A percentile compares a stretch with the other conserved stretches of the same genome.
phyloP scores from a whole-genome alignment of 2,113 vertebrate species.

The Sebastes fasciatus region DNA sequence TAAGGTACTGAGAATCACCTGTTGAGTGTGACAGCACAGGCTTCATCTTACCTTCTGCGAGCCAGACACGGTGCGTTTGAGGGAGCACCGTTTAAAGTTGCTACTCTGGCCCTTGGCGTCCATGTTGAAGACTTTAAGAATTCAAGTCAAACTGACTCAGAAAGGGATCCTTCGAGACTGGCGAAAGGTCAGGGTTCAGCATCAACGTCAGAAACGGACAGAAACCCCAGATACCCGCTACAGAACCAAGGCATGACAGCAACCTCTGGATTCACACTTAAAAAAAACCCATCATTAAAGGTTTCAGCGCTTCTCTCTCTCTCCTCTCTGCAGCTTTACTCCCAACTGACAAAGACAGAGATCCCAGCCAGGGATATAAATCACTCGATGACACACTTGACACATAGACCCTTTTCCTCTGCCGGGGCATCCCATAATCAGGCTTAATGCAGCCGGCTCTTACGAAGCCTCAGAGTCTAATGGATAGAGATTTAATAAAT shows the following conservation, averaged over 20 bases:
- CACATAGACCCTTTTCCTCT: constrained; percentile 82
- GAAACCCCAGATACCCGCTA: constrained; percentile 12
- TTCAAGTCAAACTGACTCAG: constrained; percentile 31
- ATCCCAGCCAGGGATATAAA: constrained; percentile 76
- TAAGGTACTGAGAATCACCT: neutral
- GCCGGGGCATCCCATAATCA: constrained; percentile 89
- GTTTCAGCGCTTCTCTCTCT: constrained; percentile 34
- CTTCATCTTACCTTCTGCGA: constrained; percentile 93
- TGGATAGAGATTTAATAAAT: constrained; percentile 99
- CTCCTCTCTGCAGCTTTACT: constrained; percentile 58
- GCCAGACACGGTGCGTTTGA: constrained; percentile 91
- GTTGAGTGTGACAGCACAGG: constrained; percentile 19
- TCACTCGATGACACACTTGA: constrained; percentile 84
- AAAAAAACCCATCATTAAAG: constrained; percentile 37
- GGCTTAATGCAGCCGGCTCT: constrained; percentile 93
- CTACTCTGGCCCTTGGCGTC: constrained; percentile 66
- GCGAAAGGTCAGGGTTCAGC: constrained; percentile 40
- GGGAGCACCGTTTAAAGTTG: constrained; percentile 90
- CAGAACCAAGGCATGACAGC: constrained; percentile 18
- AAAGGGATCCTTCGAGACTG: constrained; percentile 45
- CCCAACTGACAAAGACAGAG: constrained; percentile 77
- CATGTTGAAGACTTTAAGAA: constrained; percentile 57
- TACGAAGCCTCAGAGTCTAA: constrained; percentile 89
- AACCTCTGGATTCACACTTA: constrained; percentile 5
- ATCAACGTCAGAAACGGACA: neutral